Percentiles rank a stretch among this genome's conserved stretches.
Conservation (phyloP, 2,888 invertebrate species). For the Helobdella robusta region DNA sequence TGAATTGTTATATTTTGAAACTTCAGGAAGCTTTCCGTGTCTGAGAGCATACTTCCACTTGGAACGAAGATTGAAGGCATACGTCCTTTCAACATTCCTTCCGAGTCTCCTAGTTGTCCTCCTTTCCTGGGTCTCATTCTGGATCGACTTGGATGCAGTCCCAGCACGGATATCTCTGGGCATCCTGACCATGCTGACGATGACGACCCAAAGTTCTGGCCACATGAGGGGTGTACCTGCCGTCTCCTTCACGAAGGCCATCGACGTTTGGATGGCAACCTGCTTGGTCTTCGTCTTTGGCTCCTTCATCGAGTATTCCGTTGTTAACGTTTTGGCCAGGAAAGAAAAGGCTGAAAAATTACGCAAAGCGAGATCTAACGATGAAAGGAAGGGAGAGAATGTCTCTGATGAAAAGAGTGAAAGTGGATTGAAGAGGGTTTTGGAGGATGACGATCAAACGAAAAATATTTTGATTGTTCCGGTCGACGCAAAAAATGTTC, state of each 20-base stretch:
- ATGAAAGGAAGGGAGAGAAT: too few relatives aligned
- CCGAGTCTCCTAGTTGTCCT: slow-evolving; percentile 30
- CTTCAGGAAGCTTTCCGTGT: slow-evolving; percentile 26
- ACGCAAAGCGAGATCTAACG: background rate
- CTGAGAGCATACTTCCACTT: slow-evolving; percentile 27
- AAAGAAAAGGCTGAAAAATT: slow-evolving; percentile 13
- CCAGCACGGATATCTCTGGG: slow-evolving; percentile 25
- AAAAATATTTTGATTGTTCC: too few relatives aligned
- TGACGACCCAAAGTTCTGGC: slow-evolving; percentile 28
- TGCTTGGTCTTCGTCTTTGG: slow-evolving; percentile 36
- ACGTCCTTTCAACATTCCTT: slow-evolving; percentile 29
- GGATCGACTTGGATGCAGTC: slow-evolving; percentile 30
- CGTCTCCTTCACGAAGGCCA: slow-evolving; percentile 31
- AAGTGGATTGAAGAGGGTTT: too few relatives aligned
- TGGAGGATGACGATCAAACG: too few relatives aligned
- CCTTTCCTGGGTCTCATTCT: slow-evolving; percentile 31
- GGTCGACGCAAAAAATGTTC: too few relatives aligned
- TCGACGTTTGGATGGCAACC: slow-evolving; percentile 36
- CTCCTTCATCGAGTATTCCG: slow-evolving; percentile 35
- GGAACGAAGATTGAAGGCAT: slow-evolving; percentile 27
- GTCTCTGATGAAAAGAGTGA: too few relatives aligned
- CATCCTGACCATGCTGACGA: slow-evolving; percentile 24
- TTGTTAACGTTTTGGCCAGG: slow-evolving; percentile 32
- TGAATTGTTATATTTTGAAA: too few relatives aligned
- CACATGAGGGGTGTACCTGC: slow-evolving; percentile 27